phyloP scores from a whole-genome alignment of 2,113 vertebrate genomes.

The Hassar affinis region DNA sequence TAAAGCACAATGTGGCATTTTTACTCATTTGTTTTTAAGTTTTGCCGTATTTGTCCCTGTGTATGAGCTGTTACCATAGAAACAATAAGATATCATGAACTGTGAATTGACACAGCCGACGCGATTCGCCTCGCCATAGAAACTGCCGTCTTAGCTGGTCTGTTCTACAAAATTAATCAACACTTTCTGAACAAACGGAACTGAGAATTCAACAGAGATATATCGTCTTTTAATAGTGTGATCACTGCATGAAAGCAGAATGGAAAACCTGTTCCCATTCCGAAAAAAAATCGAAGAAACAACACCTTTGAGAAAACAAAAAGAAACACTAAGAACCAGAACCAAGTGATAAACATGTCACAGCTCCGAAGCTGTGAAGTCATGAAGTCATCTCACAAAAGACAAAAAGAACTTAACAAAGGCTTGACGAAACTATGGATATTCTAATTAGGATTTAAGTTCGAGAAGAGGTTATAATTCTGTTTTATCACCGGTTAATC shows the following conservation, averaged over 20 bases:
- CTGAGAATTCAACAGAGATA: neutral
- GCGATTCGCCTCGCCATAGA: neutral
- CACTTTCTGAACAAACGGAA: neutral
- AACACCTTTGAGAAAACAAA: neutral
- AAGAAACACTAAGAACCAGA: neutral
- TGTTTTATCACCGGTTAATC: conserved; percentile 32
- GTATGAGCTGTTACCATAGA: neutral
- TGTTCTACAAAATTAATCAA: neutral
- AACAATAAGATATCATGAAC: neutral
- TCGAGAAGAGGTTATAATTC: conserved; percentile 13
- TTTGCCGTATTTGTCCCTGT: neutral
- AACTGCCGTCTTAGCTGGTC: neutral
- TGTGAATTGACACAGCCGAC: too few relatives aligned
- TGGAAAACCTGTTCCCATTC: neutral
- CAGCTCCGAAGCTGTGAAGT: neutral
- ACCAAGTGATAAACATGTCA: neutral
- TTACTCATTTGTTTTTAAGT: neutral
- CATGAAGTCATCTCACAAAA: neutral
- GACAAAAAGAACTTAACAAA: neutral
- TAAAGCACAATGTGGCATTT: conserved; percentile 13
- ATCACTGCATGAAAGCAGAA: neutral
- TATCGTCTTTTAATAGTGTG: neutral
- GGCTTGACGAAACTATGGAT: neutral
- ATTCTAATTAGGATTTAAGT: conserved; percentile 3
- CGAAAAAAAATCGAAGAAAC: neutral